A percentile compares a stretch with the other conserved stretches of the same genome.
phyloP scores from a whole-genome alignment of 1,140 invertebrate genomes.

The Nilaparvata lugens region DNA sequence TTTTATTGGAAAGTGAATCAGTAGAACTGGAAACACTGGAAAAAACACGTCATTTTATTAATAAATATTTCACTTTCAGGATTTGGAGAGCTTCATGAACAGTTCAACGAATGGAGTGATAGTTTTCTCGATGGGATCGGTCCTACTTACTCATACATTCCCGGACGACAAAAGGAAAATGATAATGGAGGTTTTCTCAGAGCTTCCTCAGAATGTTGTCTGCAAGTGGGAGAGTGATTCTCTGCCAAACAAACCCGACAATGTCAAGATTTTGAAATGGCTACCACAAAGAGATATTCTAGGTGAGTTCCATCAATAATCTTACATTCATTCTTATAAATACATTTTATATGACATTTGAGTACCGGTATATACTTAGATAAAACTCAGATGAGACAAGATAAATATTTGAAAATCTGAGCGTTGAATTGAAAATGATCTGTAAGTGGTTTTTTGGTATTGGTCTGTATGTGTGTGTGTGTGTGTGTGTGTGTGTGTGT shows the following conservation, averaged over 20 bases:
- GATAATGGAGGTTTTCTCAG: slow-evolving; percentile 29
- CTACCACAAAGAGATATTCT: slow-evolving; percentile 52
- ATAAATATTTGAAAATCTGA: no score
- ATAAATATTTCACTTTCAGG: slow-evolving; percentile 18
- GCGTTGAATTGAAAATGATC: no score
- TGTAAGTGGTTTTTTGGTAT: no score
- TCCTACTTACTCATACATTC: slow-evolving; percentile 25
- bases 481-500: no score
- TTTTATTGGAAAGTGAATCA: no score
- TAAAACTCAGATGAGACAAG: no score
- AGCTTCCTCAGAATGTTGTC: slow-evolving; percentile 40
- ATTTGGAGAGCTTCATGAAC: slow-evolving; percentile 21
- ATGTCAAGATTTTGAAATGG: slow-evolving; percentile 50
- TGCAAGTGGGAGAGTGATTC: slow-evolving; percentile 48
- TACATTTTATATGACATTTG: no score
- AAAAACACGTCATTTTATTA: no score
- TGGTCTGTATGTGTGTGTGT: no score
- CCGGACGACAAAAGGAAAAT: slow-evolving; percentile 23
- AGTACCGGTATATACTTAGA: no score
- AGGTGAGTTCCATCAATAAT: slow-evolving; percentile 38
- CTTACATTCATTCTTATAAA: no score
- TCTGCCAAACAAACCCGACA: slow-evolving; percentile 40
- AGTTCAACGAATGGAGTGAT: slow-evolving; percentile 33
- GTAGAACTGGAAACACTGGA: no score
- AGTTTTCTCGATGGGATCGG: slow-evolving; percentile 34